A percentile compares a stretch with the other conserved stretches of the same genome.
phyloP scores from a whole-genome alignment of 1,140 invertebrate genomes.

The Atta cephalotes region DNA sequence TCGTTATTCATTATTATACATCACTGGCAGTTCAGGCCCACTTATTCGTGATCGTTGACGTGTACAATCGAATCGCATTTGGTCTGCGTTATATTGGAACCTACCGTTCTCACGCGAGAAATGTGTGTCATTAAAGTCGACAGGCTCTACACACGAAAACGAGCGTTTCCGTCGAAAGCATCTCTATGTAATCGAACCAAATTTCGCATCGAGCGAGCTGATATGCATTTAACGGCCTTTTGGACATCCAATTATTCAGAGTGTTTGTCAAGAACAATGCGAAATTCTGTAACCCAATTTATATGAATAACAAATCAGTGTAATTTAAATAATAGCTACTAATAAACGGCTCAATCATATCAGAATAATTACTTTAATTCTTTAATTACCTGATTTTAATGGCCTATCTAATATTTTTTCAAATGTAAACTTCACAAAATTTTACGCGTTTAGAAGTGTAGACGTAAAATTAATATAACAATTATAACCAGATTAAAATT shows the following conservation, averaged over 20 bases:
- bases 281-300: slow-evolving; percentile 25
- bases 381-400: neutral
- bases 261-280: slow-evolving; percentile 51
- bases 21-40: neutral
- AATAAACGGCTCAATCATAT: slow-evolving; percentile 29
- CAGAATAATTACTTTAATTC: slow-evolving; percentile 17
- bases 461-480: neutral
- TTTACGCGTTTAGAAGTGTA: neutral
- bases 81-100: slow-evolving; percentile 36
- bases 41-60: slow-evolving; percentile 9
- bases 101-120: slow-evolving; percentile 35
- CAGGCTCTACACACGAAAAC: slow-evolving; percentile 42
- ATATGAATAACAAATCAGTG: slow-evolving; percentile 40
- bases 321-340: slow-evolving; percentile 40
- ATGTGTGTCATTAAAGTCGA: slow-evolving; percentile 57
- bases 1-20: neutral
- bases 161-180: slow-evolving; percentile 49
- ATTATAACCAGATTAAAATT: neutral
- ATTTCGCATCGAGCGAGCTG: slow-evolving; percentile 37
- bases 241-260: slow-evolving; percentile 53
- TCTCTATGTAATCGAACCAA: slow-evolving; percentile 44
- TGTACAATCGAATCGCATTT: slow-evolving; percentile 19
- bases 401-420: neutral
- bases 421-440: neutral
- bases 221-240: slow-evolving; percentile 50